A percentile compares a stretch with the other conserved stretches of the same genome.
phyloP scores from a whole-genome alignment of 2,113 vertebrate genomes.

The Poeciliopsis occidentalis region DNA sequence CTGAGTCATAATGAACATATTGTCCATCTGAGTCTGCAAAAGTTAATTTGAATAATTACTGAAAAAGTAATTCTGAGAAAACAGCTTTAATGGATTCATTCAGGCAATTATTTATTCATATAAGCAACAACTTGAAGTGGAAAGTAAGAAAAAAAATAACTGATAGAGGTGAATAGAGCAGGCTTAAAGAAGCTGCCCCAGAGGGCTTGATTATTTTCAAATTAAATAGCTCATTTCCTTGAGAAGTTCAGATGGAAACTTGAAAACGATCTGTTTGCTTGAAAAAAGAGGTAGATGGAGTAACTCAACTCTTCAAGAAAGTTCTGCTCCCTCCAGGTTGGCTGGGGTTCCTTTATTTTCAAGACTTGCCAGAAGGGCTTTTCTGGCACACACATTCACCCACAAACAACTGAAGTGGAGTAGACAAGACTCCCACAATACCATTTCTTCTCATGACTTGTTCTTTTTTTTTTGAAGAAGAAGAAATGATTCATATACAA shows the following conservation, averaged over 20 bases:
- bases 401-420: constrained; percentile 35
- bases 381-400: constrained; percentile 49
- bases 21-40: background rate
- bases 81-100: background rate
- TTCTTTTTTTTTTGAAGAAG: constrained; percentile 1
- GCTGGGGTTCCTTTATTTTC: constrained; percentile 26
- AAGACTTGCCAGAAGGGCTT: constrained; percentile 59
- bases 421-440: constrained; percentile 32
- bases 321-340: constrained; percentile 11
- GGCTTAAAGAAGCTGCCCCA: constrained; percentile 22
- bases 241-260: constrained; percentile 29
- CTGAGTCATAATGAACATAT: background rate
- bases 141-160: constrained; percentile 3
- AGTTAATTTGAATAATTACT: background rate
- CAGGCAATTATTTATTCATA: background rate
- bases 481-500: constrained; percentile 54
- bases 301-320: constrained; percentile 54
- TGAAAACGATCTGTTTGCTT: constrained; percentile 28
- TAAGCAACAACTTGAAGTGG: constrained; percentile 4
- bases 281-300: constrained; percentile 26
- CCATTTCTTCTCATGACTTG: constrained; percentile 30
- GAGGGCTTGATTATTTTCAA: constrained; percentile 21
- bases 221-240: constrained; percentile 42
- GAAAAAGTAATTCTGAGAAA: background rate
- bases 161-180: background rate